Evolutionary conservation across 2,113 vertebrate genomes (phyloP), one percentile per base, ranked within the genome.

Genomic region (Microtus montanus): DNA sequence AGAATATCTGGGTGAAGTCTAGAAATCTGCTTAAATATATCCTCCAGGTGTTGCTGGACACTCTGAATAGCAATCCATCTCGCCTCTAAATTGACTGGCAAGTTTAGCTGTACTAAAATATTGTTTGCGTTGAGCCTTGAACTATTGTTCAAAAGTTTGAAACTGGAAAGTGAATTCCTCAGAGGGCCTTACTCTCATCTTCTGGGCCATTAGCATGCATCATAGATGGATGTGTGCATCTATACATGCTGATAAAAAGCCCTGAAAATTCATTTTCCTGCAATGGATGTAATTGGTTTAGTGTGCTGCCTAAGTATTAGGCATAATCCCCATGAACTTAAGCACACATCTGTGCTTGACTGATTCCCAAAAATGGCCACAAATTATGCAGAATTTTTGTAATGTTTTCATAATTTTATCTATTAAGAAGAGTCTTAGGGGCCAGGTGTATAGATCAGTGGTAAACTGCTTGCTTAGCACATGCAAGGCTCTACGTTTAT

Each of bases 141-240:
- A 47, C 41, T 89, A 73, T 54, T 77, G 61, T 54, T 80, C 28
- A 89, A 73, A 94, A 93, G 15, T 83, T 73, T 75, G 35, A n/a
- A 94, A 58, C 44, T 92, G 0, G n/a, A n/a, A n/a, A n/a, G n/a
- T n/a, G n/a, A n/a, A n/a, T n/a, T n/a, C n/a, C n/a, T n/a, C n/a
- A n/a, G n/a, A n/a, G n/a, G n/a, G n/a, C n/a, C n/a, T n/a, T n/a
- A n/a, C n/a, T n/a, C n/a, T n/a, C n/a, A n/a, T n/a, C n/a, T n/a
- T n/a, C n/a, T n/a, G n/a, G n/a, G n/a, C n/a, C n/a, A n/a, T n/a
- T n/a, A n/a, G n/a, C n/a, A 80, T 66, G 44, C 68, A 41, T 73
- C 49, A 54, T 52, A 17, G 35, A 71, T 71, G 13, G 20, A 58
- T 74, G 41, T 2, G 64, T 90, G 19, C 1, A 6, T 17, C 63